Base-by-base conservation (phyloP, 2,113 vertebrate species). In the Emberiza fucata region DNA sequence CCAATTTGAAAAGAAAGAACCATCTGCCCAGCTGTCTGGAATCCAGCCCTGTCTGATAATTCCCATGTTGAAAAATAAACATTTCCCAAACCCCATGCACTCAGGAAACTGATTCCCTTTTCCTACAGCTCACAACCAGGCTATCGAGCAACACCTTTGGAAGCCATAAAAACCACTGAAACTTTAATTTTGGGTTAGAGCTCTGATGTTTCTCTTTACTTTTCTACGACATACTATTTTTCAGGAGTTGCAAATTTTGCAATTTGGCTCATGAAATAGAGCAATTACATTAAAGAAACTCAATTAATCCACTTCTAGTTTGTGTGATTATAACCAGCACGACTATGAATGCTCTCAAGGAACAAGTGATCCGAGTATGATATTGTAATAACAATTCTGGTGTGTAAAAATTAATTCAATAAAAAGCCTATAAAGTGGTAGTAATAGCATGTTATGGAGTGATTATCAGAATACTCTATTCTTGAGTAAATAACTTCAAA, bases 11-110 rank as follows among this genome's bases (percentile, higher is more conserved):
- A 90, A 97, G 92, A 93, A 94, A 78, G 84, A 95, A 96, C 95
- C 97, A 98, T 97, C 97, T 97, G 97, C 96, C 97, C 96, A 85
- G 79, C 92, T 96, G 91, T 94, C 96, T 97, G 90, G 82, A 95
- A 97, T 95, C 76, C 79, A 94, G 77, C 82, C 80, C 94, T 51
- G 59, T 66, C 92, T 94, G 91, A 47, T 86, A 94, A 95, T 59
- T 96, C 94, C 92, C 85, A 85, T 91, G 78, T 73, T 60, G 48
- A 76, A 77, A 95, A 97, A 83, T 37, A 95, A 94, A 90, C 88
- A 88, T 82, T 81, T 95, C 94, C 82, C 66, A 83, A 91, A 92
- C 69, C 21, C 56, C 83, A 65, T 17, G 7, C 27, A 57, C 12
- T 54, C 61, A 72, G 19, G 73, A 94, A 87, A 72, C 45, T 0